Percentiles rank a stretch among this genome's conserved stretches.
These are phyloP conservation scores for Paracanthobrama guichenoti DNA, from an alignment of 2,113 vertebrate species.

Conservation along the genomic window DNA sequence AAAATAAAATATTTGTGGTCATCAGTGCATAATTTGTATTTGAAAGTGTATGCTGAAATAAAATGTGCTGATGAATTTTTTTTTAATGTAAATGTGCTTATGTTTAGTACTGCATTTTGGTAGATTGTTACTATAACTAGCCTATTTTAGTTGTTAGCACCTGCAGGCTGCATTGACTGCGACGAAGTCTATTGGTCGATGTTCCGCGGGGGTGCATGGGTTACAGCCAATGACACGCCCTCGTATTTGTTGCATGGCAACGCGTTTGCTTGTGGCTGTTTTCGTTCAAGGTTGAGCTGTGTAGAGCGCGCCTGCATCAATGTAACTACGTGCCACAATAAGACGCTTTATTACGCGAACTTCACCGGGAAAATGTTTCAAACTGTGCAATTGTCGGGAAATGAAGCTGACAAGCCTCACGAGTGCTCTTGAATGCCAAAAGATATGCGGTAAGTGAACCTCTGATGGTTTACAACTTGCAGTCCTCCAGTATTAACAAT, in stretches of 20 bases:
- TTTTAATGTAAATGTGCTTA: not conserved
- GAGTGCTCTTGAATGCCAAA: not conserved
- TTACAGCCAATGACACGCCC: slow-evolving; percentile 62
- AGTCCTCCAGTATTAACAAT: not conserved
- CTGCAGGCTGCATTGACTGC: not conserved
- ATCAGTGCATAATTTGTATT: not conserved
- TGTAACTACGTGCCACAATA: not conserved
- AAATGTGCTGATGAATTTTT: too few species aligned
- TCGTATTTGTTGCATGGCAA: slow-evolving; percentile 70
- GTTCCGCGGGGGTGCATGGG: not conserved
- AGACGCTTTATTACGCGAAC: not conserved
- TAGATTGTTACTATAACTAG: not conserved
- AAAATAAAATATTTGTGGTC: not conserved
- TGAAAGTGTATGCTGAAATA: not conserved
- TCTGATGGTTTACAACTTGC: not conserved
- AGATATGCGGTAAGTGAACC: slow-evolving; percentile 29
- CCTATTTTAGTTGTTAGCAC: not conserved
- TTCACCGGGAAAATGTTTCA: not conserved
- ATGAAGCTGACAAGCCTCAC: not conserved
- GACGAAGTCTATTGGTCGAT: slow-evolving; percentile 13
- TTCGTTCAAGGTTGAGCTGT: slow-evolving; percentile 75
- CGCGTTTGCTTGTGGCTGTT: slow-evolving; percentile 70
- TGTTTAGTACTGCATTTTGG: not conserved
- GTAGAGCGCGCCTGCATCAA: not conserved
- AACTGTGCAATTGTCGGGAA: not conserved